These are phyloP conservation scores for Dioctria linearis DNA, from an alignment of 2,888 invertebrate genomes.

Conservation along the genomic window DNA sequence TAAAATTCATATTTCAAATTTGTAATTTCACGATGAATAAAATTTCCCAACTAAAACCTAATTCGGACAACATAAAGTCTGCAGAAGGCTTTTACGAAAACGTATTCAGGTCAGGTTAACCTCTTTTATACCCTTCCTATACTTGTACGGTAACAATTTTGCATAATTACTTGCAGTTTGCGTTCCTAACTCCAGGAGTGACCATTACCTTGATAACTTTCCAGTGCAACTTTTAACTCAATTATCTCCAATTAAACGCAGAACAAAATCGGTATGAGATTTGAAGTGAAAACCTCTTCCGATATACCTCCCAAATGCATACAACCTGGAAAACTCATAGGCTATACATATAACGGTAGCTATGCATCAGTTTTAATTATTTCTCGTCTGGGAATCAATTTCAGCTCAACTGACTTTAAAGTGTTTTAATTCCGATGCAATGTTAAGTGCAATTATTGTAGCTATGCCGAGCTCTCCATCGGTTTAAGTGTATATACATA, in stretches of 20 bases:
- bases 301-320: too few species aligned
- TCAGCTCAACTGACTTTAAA: slow-evolving; percentile 3
- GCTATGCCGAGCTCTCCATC: slow-evolving; percentile 25
- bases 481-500: too few species aligned
- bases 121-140: too few species aligned
- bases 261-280: slow-evolving; percentile 16
- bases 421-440: background rate
- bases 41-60: slow-evolving; percentile 30
- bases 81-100: slow-evolving; percentile 24
- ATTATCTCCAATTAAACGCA: slow-evolving; percentile 48
- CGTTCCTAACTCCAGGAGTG: slow-evolving; percentile 1
- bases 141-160: too few species aligned
- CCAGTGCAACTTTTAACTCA: slow-evolving; percentile 37
- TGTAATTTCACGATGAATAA: slow-evolving; percentile 33
- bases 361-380: slow-evolving; percentile 50
- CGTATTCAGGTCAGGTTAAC: too few species aligned
- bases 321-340: too few species aligned
- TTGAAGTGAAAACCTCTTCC: background rate
- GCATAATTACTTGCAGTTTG: slow-evolving; percentile 34
- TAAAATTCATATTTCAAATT: too few species aligned
- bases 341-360: background rate
- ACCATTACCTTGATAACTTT: slow-evolving; percentile 33
- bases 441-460: slow-evolving; percentile 13
- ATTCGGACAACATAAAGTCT: slow-evolving; percentile 33
- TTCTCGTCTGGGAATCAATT: slow-evolving; percentile 47